Evolutionary conservation across 2,888 invertebrate genomes (phyloP), one percentile per base, ranked within the genome.

Genomic region (Latrodectus elegans): DNA sequence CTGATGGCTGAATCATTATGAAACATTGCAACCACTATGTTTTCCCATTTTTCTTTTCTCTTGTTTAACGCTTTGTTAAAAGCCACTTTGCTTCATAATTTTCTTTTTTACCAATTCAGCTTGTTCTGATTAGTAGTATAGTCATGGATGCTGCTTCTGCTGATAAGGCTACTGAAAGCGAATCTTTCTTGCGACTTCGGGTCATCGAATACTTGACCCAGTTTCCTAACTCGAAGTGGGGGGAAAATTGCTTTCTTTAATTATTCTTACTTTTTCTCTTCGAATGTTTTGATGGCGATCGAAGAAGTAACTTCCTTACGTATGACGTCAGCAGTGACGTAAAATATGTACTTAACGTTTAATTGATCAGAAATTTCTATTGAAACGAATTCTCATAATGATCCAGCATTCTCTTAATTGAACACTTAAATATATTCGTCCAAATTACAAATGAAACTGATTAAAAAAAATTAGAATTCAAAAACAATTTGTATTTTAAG

Each of bases 181-280:
- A 60, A 60, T 60, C 60, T 60, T 60, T 22, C 55, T 67, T 12
- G 67, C 49, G n/a, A 81, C 68, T 71, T 60, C n/a, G 51, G 68
- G 81, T 82, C 55, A 68, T 71, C 70, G 53, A 70, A 64, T 76
- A 75, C 76, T 83, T 83, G 68, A 83, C 75, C 75, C 55, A 82
- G 38, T 68, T 74, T 49, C 10, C 51, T 60, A 49, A 26, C 9
- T 22, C 22, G 52, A 68, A n/a, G 38, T 60, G 65, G 68, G 26
- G 60, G 55, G 15, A 26, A 52, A 49, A 71, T 11, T n/a, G 73
- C 65, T 79, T 68, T 79, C 26, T 53, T 53, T 26, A 51, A 60
- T 68, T 68, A 22, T 68, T 68, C 1, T 68, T 22, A n/a, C 22
- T 26, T 12, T 52, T 53, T 51, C 68, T 77, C 51, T 22, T 68